A percentile compares a stretch with the other conserved stretches of the same genome.
Evolutionary conservation across 2,797 vertebrate species (phyloP).

Genomic region (Eleutherodactylus coqui): DNA sequence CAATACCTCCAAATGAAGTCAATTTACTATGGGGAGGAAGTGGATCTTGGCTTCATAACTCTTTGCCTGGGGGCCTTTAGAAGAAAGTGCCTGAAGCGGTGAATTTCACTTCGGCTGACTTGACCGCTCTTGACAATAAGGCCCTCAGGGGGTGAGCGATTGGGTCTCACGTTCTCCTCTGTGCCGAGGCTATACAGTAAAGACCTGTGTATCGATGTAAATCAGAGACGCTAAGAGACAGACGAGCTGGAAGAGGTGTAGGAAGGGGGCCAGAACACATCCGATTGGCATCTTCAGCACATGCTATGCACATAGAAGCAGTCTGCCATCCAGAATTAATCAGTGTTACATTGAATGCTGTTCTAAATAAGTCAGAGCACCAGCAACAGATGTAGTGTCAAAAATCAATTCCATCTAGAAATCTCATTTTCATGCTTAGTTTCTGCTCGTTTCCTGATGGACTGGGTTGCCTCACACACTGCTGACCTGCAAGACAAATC

Average conservation of each 20-base stretch:
- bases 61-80: constrained; percentile 21
- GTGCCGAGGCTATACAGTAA: background rate
- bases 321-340: constrained; percentile 20
- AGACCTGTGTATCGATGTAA: constrained; percentile 12
- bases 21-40: background rate
- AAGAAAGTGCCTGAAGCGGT: constrained; percentile 19
- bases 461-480: constrained; percentile 16
- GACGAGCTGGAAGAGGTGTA: background rate
- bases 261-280: background rate
- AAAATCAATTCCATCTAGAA: constrained; percentile 58
- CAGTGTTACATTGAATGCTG: constrained; percentile 49
- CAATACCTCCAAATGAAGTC: constrained; percentile 11
- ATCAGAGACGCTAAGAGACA: background rate
- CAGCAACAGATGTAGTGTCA: constrained; percentile 51
- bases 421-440: constrained; percentile 30
- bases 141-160: background rate
- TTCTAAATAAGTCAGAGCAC: constrained; percentile 27
- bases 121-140: constrained; percentile 31
- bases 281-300: background rate
- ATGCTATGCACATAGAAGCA: background rate
- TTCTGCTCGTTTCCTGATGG: background rate
- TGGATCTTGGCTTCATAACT: constrained; percentile 10
- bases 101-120: constrained; percentile 17
- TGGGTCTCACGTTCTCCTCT: constrained; percentile 12
- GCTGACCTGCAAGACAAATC: constrained; percentile 42